Evolutionary conservation across 2,113 vertebrate species (phyloP).

Genomic region (Saccopteryx leptura): DNA sequence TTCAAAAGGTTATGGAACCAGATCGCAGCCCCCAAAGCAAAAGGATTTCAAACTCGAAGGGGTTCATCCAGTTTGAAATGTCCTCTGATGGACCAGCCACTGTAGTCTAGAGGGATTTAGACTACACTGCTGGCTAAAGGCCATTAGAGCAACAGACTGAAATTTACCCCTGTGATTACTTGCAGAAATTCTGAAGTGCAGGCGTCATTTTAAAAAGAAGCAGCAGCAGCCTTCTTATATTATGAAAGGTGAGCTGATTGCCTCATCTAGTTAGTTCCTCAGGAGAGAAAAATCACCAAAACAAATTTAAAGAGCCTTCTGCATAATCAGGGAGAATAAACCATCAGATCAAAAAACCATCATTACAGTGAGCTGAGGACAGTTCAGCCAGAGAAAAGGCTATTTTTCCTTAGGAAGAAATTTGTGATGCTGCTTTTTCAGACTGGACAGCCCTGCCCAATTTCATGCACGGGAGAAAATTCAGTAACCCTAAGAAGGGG

Average conservation of each 20-base stretch:
- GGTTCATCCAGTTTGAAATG: not conserved
- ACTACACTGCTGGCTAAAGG: constrained; percentile 17
- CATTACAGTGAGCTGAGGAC: not conserved
- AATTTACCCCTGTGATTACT: constrained; percentile 24
- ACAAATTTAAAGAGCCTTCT: constrained; percentile 57
- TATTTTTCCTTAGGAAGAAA: not conserved
- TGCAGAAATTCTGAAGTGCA: not conserved
- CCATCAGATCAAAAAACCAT: not conserved
- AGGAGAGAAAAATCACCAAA: constrained; percentile 41
- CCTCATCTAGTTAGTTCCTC: constrained; percentile 23
- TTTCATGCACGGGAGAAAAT: not conserved
- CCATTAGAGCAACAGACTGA: not conserved
- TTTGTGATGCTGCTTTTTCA: not conserved
- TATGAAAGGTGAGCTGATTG: constrained; percentile 72
- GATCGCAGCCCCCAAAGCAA: not conserved
- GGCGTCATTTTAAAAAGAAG: not conserved
- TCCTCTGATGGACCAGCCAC: not conserved
- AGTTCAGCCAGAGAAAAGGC: not conserved
- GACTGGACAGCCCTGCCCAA: not conserved
- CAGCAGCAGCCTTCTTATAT: not conserved
- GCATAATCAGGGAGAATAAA: constrained; percentile 52
- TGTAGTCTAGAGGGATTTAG: not conserved
- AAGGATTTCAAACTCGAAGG: constrained; percentile 33
- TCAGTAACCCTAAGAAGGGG: not conserved
- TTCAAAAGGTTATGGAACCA: constrained; percentile 30